These are phyloP conservation scores for Macroglossus sobrinus DNA, from an alignment of 2,113 vertebrate genomes.

Conservation along the genomic window DNA sequence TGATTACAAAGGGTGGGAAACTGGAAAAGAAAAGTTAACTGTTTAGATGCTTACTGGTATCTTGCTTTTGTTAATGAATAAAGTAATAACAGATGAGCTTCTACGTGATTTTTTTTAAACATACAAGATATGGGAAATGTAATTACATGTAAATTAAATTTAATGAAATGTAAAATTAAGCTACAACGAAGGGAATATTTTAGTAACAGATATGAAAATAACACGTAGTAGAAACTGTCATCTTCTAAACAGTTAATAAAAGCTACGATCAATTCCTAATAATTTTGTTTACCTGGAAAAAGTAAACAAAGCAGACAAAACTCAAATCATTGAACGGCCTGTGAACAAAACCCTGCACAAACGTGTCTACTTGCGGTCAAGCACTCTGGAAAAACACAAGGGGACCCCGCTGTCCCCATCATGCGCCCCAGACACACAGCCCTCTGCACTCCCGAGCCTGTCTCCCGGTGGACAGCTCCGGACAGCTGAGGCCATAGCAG, in stretches of 20 bases:
- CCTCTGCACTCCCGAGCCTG: background rate
- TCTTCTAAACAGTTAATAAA: background rate
- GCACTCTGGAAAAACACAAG: background rate
- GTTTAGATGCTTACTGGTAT: constrained; percentile 5
- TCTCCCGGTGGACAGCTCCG: background rate
- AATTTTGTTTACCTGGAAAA: background rate
- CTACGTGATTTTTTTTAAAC: background rate
- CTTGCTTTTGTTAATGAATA: constrained; percentile 13
- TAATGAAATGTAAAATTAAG: background rate
- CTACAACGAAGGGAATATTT: background rate
- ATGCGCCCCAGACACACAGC: no score
- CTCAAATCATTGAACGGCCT: background rate
- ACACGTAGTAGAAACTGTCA: background rate
- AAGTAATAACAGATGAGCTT: background rate
- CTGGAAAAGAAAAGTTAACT: constrained; percentile 82
- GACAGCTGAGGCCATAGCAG: background rate
- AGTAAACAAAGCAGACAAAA: background rate
- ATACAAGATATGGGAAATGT: background rate
- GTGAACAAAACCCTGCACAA: background rate
- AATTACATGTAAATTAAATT: no score
- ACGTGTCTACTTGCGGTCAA: background rate
- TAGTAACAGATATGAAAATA: background rate
- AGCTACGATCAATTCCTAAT: background rate
- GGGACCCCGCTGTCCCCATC: background rate
- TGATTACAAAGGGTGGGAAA: constrained; percentile 99